Conservation (phyloP, 2,888 invertebrate species). For the Lepidocyrtinus sp. region DNA sequence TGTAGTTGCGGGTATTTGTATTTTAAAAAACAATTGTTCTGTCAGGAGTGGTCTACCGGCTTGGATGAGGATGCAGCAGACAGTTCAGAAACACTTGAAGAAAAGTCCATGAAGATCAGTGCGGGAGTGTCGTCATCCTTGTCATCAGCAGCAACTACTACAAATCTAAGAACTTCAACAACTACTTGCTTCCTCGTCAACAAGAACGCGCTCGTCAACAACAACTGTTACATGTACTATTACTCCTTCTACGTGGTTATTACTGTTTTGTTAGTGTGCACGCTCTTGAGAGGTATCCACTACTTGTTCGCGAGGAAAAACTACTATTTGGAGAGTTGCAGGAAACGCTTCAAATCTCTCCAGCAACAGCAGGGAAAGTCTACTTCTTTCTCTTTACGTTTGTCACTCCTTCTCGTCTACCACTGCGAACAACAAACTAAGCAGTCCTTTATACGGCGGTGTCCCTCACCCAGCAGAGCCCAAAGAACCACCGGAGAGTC, state of each 20-base stretch:
- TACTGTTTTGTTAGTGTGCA: constrained; percentile 30
- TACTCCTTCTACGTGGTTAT: constrained; percentile 39
- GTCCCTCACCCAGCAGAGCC: neutral
- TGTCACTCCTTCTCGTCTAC: constrained; percentile 2
- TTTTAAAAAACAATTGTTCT: too few species aligned
- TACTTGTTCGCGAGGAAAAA: constrained; percentile 10
- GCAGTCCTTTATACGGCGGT: neutral
- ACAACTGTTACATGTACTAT: constrained; percentile 47
- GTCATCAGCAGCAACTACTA: constrained; percentile 31
- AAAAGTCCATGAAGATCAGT: constrained; percentile 57
- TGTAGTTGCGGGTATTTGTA: too few species aligned
- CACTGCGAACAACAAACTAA: neutral
- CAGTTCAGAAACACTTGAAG: constrained; percentile 63
- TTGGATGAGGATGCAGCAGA: constrained; percentile 64
- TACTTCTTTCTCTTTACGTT: neutral
- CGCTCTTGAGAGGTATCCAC: constrained; percentile 32
- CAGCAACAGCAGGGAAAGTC: neutral
- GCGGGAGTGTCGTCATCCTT: constrained; percentile 31
- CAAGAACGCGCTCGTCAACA: constrained; percentile 7
- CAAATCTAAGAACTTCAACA: too few species aligned
- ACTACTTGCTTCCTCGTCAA: constrained; percentile 29
- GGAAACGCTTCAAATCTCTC: neutral
- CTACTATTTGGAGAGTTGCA: constrained; percentile 18
- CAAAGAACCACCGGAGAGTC: neutral
- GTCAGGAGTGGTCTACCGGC: constrained; percentile 63